Evolutionary conservation across 1,140 invertebrate genomes (phyloP).

Genomic region (Metopolophium dirhodum): DNA sequence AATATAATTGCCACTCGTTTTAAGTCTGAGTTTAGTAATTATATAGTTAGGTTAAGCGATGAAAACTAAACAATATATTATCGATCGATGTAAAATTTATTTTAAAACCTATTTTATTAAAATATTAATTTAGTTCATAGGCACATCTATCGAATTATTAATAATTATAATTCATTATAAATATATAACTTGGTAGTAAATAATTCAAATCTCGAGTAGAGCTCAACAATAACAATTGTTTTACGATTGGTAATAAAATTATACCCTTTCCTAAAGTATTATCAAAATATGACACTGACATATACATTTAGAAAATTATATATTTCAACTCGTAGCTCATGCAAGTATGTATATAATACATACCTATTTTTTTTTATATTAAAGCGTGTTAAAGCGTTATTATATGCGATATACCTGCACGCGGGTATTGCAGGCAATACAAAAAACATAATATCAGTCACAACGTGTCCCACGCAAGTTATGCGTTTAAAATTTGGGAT

Average conservation of each 20-base stretch:
- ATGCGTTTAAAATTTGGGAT: too few relatives aligned
- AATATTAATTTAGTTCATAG: neutral
- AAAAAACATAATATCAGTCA: too few relatives aligned
- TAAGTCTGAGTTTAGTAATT: neutral
- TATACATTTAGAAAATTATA: neutral
- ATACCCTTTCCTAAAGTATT: neutral
- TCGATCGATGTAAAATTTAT: neutral
- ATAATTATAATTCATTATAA: neutral
- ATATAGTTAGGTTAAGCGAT: neutral
- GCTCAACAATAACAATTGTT: neutral
- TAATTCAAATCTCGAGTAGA: neutral
- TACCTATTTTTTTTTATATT: too few relatives aligned
- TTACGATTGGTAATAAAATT: neutral
- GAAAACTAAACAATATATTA: neutral
- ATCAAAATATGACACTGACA: neutral
- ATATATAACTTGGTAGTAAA: neutral
- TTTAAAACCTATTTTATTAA: neutral
- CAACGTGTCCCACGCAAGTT: too few relatives aligned
- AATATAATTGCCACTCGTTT: neutral
- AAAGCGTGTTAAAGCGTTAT: too few relatives aligned
- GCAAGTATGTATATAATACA: too few relatives aligned
- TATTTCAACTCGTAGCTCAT: neutral
- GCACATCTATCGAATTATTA: neutral
- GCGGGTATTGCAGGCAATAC: too few relatives aligned
- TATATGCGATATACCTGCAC: too few relatives aligned